Base-by-base conservation (phyloP, 2,113 vertebrate species). In the Propithecus coquereli region DNA sequence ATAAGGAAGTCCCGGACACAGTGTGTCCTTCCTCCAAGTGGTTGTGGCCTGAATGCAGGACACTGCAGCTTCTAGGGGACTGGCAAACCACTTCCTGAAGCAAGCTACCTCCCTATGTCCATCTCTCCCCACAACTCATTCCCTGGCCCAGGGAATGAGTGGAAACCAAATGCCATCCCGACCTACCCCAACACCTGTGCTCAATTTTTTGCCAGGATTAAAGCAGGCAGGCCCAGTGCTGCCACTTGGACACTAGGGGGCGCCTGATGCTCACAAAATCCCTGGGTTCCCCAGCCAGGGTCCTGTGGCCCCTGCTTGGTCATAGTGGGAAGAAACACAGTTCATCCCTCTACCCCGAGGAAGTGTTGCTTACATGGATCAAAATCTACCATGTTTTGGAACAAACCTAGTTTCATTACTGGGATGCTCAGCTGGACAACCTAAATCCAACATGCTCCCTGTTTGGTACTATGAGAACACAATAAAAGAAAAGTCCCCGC, bases 161-260 rank as follows among this genome's bases (percentile, higher is more conserved):
- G 57, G n/a, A 90, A 90, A 95, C 27, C 18, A 61, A 87, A 45
- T 5, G 43, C 54, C 13, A 66, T 3, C 8, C 32, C 5, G 40
- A 5, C 8, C 32, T 34, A 6, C 3, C 50, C 8, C 17, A 0
- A 5, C 13, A 6, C 4, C 14, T 9, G 22, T 7, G 34, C 16
- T 43, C 76, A 0, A 0, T 37, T 87, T 59, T 54, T 23, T 34
- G 84, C 37, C 80, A 43, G 4, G 5, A 57, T 45, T 23, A 32
- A 80, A 79, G 4, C 13, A 12, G 3, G n/a, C 23, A 23, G 91
- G 16, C 5, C 22, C 66, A 74, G 14, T 83, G 50, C 59, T 80
- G n/a, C 10, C 40, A 61, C 2, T 9, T 59, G 54, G 74, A 45
- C 97, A 79, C 82, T 30, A 96, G 96, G 59, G 59, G 95, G 89